Evolutionary conservation across 2,888 invertebrate species (phyloP).

Genomic region (Sminthurides aquaticus): DNA sequence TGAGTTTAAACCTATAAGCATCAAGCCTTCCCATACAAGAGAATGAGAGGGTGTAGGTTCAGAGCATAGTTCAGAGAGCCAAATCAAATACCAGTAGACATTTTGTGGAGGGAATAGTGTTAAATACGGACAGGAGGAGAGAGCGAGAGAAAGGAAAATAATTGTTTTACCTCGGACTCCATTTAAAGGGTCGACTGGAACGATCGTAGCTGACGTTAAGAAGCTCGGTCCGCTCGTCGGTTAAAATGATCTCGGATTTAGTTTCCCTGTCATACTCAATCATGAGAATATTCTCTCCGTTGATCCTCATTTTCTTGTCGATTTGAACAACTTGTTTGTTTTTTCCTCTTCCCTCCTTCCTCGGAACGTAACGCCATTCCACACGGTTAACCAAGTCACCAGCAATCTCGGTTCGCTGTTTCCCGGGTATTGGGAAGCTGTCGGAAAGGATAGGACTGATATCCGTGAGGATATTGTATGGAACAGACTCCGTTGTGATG

Average conservation of each 20-base stretch:
- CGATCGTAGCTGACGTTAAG: constrained; percentile 80
- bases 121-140: neutral
- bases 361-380: constrained; percentile 89
- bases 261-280: constrained; percentile 84
- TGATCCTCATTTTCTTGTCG: constrained; percentile 75
- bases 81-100: too few species aligned
- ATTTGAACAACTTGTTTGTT: constrained; percentile 70
- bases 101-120: neutral
- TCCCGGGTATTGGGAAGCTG: constrained; percentile 83
- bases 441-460: constrained; percentile 79
- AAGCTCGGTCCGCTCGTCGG: constrained; percentile 77
- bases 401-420: constrained; percentile 80
- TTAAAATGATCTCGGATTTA: constrained; percentile 75
- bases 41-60: too few species aligned
- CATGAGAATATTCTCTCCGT: constrained; percentile 82
- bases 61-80: too few species aligned
- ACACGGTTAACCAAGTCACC: constrained; percentile 85
- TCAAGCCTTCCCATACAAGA: too few species aligned
- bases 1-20: too few species aligned
- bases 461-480: constrained; percentile 82
- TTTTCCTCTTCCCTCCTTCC: constrained; percentile 59
- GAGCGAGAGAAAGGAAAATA: constrained; percentile 39
- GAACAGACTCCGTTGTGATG: constrained; percentile 80
- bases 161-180: constrained; percentile 58
- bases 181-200: constrained; percentile 68